Conservation (phyloP, 2,888 invertebrate species). For the Drosophila sordidula region DNA sequence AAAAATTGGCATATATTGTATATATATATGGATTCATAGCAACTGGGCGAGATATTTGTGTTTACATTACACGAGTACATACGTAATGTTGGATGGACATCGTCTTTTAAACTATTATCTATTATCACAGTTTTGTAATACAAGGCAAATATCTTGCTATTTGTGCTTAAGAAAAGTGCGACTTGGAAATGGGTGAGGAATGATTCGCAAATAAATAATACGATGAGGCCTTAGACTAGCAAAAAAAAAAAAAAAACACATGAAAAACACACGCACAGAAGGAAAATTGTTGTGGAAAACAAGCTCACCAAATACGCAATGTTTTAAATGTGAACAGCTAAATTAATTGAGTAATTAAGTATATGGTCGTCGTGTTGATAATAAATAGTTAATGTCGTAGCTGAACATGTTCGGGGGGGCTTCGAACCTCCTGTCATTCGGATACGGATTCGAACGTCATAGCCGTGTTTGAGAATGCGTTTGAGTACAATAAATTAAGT, state of each 20-base stretch:
- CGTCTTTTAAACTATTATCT: constrained; percentile 66
- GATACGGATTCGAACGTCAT: constrained; percentile 44
- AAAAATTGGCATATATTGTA: background rate
- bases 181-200: constrained; percentile 29
- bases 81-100: constrained; percentile 33
- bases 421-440: constrained; percentile 31
- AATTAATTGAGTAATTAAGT: background rate
- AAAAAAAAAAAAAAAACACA: constrained; percentile 16
- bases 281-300: background rate
- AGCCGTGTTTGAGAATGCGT: constrained; percentile 46
- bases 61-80: constrained; percentile 12
- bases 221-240: constrained; percentile 40
- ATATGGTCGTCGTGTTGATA: constrained; percentile 18
- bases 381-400: constrained; percentile 47
- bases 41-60: constrained; percentile 45
- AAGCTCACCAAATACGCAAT: background rate
- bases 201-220: constrained; percentile 53
- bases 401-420: constrained; percentile 26
- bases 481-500: constrained; percentile 28
- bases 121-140: constrained; percentile 74
- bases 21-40: constrained; percentile 29
- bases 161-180: constrained; percentile 43
- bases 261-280: background rate
- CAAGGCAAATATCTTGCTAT: constrained; percentile 57
- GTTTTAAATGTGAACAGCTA: background rate